Conservation (phyloP, 1,140 invertebrate species). For the Trichonephila inaurata region DNA sequence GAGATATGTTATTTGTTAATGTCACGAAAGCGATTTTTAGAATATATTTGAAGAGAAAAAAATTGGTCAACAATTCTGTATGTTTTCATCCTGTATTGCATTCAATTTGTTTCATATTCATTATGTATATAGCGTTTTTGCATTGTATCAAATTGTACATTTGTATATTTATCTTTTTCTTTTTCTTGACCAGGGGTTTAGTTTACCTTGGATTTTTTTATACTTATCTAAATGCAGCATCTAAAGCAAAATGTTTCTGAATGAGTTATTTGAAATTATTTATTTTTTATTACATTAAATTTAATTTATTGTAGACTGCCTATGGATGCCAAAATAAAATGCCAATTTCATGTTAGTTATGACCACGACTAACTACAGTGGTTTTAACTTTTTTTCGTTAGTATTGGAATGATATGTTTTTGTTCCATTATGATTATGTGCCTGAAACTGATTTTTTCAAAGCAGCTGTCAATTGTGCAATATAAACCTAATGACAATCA, state of each 20-base stretch:
- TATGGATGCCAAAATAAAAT: background rate
- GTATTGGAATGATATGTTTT: background rate
- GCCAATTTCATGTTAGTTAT: background rate
- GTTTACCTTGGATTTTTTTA: background rate
- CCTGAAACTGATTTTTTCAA: background rate
- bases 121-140: background rate
- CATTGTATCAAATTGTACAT: background rate
- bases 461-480: conserved; percentile 21
- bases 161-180: background rate
- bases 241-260: background rate
- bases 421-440: background rate
- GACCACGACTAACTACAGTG: too few species aligned
- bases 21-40: too few species aligned
- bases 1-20: too few species aligned
- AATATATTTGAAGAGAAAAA: too few species aligned
- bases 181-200: background rate
- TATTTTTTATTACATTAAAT: background rate
- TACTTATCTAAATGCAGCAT: background rate
- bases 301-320: background rate
- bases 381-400: background rate
- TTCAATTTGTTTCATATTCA: background rate
- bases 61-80: background rate
- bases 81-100: background rate
- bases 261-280: conserved; percentile 28
- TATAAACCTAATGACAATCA: conserved; percentile 39